A percentile compares a stretch with the other conserved stretches of the same genome.
Evolutionary conservation across 2,113 vertebrate genomes (phyloP).

Genomic region (Sceloporus undulatus): DNA sequence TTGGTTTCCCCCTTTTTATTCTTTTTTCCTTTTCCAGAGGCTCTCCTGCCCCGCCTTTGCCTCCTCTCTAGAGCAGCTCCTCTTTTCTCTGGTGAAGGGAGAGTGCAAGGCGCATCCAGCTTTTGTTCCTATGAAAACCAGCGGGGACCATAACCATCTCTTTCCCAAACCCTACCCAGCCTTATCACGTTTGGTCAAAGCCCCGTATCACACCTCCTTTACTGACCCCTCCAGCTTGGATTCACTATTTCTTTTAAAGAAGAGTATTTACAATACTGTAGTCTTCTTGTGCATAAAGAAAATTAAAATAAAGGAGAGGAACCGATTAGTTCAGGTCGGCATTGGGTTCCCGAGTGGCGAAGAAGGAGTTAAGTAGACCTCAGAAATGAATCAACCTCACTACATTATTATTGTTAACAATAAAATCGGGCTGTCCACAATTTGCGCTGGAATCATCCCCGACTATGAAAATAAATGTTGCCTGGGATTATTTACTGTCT

Average conservation of each 20-base stretch:
- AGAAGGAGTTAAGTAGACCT: slow-evolving; percentile 49
- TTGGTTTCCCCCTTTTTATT: too few species aligned
- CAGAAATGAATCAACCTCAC: slow-evolving; percentile 6
- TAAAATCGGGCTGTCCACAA: slow-evolving; percentile 62
- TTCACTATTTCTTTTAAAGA: background rate
- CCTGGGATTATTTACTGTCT: background rate
- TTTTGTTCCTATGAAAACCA: background rate
- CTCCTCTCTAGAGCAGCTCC: background rate
- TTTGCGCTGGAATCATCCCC: slow-evolving; percentile 43
- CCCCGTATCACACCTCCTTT: background rate
- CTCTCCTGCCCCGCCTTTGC: background rate
- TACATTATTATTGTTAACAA: slow-evolving; percentile 49
- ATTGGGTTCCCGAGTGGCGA: slow-evolving; percentile 7
- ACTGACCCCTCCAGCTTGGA: slow-evolving; percentile 35
- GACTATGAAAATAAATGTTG: slow-evolving; percentile 42
- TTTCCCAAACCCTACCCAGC: background rate
- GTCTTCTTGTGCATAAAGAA: background rate
- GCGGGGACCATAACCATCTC: background rate
- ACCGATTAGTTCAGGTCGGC: background rate
- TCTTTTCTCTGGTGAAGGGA: background rate
- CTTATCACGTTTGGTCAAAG: background rate
- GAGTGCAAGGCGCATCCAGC: background rate
- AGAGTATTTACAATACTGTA: background rate
- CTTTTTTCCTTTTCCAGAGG: background rate
- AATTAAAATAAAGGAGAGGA: slow-evolving; percentile 7